A percentile compares a stretch with the other conserved stretches of the same genome.
phyloP scores from a whole-genome alignment of 2,888 invertebrate genomes.

The Syrphus vitripennis region DNA sequence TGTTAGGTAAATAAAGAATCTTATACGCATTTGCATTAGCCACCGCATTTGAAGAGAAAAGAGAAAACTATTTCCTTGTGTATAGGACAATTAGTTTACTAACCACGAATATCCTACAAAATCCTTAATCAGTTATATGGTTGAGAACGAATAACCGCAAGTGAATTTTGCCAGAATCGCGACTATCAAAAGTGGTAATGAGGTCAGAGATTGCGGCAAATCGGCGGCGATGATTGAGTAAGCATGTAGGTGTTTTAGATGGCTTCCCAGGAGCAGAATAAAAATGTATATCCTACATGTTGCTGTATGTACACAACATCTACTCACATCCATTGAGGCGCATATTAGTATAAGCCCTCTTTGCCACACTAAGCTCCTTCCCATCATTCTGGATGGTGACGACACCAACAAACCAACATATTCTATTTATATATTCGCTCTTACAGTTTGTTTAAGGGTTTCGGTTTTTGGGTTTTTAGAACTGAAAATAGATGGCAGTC shows the following conservation, averaged over 20 bases:
- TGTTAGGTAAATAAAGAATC: background rate
- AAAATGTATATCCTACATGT: background rate
- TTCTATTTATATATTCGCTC: conserved; percentile 63
- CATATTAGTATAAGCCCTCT: too few relatives aligned
- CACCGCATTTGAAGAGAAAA: conserved; percentile 17
- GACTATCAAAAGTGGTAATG: conserved; percentile 48
- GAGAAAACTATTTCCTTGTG: conserved; percentile 31
- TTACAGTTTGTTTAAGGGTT: conserved; percentile 62
- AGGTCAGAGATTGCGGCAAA: conserved; percentile 40
- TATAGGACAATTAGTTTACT: conserved; percentile 47
- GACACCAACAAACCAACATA: conserved; percentile 42
- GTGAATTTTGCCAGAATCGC: conserved; percentile 49
- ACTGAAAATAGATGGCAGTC: background rate
- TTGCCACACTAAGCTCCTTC: conserved; percentile 17
- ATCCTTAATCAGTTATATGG: conserved; percentile 64
- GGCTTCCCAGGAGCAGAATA: conserved; percentile 32
- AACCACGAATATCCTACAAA: conserved; percentile 62
- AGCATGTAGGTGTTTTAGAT: conserved; percentile 13
- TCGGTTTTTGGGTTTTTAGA: conserved; percentile 42
- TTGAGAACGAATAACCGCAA: conserved; percentile 54
- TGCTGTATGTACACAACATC: background rate
- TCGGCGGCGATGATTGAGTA: background rate
- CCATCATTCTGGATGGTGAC: conserved; percentile 35
- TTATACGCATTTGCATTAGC: background rate
- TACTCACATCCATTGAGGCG: conserved; percentile 18